Percentiles rank a stretch among this genome's conserved stretches.
Evolutionary conservation across 2,797 vertebrate genomes (phyloP).

Genomic region (Calcarius lapponicus): DNA sequence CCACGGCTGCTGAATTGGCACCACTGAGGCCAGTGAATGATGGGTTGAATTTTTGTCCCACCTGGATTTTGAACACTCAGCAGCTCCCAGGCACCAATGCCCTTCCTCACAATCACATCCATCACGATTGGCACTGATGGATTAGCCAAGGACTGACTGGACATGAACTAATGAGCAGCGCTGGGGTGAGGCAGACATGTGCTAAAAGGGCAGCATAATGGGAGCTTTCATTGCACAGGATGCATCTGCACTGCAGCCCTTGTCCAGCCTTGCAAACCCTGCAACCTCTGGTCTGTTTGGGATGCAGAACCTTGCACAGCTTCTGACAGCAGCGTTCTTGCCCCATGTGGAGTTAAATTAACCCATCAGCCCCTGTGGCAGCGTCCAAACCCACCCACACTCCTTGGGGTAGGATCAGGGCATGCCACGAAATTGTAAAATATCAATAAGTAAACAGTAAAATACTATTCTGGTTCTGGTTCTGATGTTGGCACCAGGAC

Average conservation of each 20-base stretch:
- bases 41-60: conserved; percentile 22
- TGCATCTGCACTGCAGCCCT: conserved; percentile 1
- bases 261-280: background rate
- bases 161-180: conserved; percentile 35
- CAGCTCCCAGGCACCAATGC: background rate
- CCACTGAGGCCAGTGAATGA: background rate
- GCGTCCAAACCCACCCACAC: background rate
- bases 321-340: background rate
- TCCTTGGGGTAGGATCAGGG: background rate
- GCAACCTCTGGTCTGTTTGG: background rate
- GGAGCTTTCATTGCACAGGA: conserved; percentile 33
- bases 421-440: background rate
- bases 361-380: background rate
- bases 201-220: background rate
- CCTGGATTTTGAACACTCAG: conserved; percentile 51
- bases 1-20: background rate
- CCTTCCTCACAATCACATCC: conserved; percentile 28
- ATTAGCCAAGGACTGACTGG: conserved; percentile 40
- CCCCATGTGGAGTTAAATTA: background rate
- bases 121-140: conserved; percentile 17
- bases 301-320: background rate
- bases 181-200: background rate
- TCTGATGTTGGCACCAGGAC: background rate
- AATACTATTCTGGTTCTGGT: too few relatives aligned
- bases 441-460: too few relatives aligned